Base-by-base conservation (phyloP, 2,113 vertebrate genomes). In the Vireo altiloquus region DNA sequence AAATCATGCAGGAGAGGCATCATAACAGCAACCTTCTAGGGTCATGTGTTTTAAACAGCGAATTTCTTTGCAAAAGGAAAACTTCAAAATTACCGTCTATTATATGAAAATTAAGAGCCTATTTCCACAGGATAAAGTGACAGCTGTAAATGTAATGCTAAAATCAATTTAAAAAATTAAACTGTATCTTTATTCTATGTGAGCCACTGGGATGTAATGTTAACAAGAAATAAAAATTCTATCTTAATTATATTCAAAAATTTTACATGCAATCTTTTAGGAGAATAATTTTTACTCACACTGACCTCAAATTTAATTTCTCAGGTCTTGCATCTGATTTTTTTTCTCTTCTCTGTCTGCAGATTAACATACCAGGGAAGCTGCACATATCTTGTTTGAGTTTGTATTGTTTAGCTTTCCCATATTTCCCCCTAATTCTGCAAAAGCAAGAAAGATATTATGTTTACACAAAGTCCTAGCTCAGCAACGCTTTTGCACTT, bases 131-230 rank as follows among this genome's bases (percentile, higher is more conserved):
- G n/a, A 49, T 30, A 39, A 24, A 30, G 33, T 30, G 20, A 19
- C 8, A 56, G 14, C 6, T 28, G 64, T 63, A 77, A 39, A 6
- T 25, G 14, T 13, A 74, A 57, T 42, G 11, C 2, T 63, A 56
- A 68, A 72, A 72, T 64, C 0, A 17, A 17, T 53, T 5, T 1
- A 7, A 64, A 27, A 50, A 35, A 10, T 5, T 1, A 20, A 75
- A 30, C 3, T 1, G 0, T 22, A 11, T 35, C 23, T 74, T 68
- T 37, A 25, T 44, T 85, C 23, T 39, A 9, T n/a, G 56, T 24
- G 7, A 39, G 3, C 23, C 82, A 50, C 6, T 44, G 14, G 25
- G 24, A 25, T 24, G 39, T 37, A 70, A 53, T 10, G 4, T 19
- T 23, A 53, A 39, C 4, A 60, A 80, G 28, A 69, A 88, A 69